Evolutionary conservation across 2,113 vertebrate genomes (phyloP), one percentile per base, ranked within the genome.

Genomic region (Triplophysa tibetana): DNA sequence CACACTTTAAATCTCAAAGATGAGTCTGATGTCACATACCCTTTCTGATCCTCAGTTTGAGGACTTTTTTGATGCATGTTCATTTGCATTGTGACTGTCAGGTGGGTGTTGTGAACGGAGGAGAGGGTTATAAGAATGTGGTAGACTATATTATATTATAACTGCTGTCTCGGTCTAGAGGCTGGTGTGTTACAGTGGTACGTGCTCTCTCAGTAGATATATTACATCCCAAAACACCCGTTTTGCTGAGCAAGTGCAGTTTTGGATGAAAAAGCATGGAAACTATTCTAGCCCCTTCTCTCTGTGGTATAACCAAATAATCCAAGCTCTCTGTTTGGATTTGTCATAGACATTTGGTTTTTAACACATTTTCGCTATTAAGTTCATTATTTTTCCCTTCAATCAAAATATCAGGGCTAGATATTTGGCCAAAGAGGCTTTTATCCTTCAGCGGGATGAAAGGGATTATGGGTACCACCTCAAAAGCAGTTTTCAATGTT

Each of bases 111-210:
- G 26, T 29, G 29, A 29, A 29, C 43, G 61, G 23, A 41, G 64
- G 58, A 56, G 78, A 29, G 13, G 70, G 33, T 7, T 65, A 77
- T 73, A 52, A 41, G 63, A 50, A 58, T 76, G 43, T 38, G 62
- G 68, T 63, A 19, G 43, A 33, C 41, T 29, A 24, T 54, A 38
- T 38, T 1, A 38, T 21, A 65, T 38, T 1, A 38, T 21, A 65
- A 33, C 24, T 83, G 81, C 88, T 88, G 87, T 79, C 83, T 91
- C 89, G 89, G 88, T 88, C 81, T 68, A 69, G 29, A 67, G 29
- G 33, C 52, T 66, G 66, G 56, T 64, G 54, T 69, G 56, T 56
- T 66, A 70, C 7, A 21, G 62, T 29, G 67, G 48, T 48, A 54
- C 29, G 16, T 38, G 24, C 24, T 23, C 48, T 63, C 19, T 58